phyloP scores from a whole-genome alignment of 2,797 vertebrate species.

The Artibeus jamaicensis region DNA sequence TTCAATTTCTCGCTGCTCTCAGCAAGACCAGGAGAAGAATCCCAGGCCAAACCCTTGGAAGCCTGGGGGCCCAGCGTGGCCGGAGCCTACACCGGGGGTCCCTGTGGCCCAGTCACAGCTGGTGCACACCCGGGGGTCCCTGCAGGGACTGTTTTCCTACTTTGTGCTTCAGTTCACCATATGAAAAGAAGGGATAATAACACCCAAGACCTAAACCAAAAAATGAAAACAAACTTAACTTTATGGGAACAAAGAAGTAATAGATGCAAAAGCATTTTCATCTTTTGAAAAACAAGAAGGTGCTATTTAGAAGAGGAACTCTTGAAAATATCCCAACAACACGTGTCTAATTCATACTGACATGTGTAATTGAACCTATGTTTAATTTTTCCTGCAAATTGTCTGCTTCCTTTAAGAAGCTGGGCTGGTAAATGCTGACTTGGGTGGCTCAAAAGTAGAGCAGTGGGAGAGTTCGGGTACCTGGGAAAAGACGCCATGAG shows the following conservation, averaged over 20 bases:
- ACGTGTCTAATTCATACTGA: conserved; percentile 58
- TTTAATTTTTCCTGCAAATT: conserved; percentile 64
- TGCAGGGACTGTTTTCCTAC: background rate
- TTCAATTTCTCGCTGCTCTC: background rate
- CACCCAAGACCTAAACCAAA: background rate
- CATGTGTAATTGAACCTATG: conserved; percentile 52
- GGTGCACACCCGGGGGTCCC: background rate
- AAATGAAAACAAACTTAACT: conserved; percentile 62
- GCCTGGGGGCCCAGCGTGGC: background rate
- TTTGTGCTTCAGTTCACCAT: background rate
- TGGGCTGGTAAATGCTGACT: conserved; percentile 12
- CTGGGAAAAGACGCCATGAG: background rate
- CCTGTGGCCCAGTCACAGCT: background rate
- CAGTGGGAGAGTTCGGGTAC: background rate
- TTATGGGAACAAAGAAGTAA: conserved; percentile 58
- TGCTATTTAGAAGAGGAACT: conserved; percentile 44
- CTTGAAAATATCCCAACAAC: conserved; percentile 61
- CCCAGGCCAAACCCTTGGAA: background rate
- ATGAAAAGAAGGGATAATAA: conserved; percentile 38
- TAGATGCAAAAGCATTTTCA: conserved; percentile 34
- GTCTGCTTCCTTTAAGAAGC: conserved; percentile 65
- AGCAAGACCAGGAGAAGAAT: background rate
- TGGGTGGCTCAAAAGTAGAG: background rate
- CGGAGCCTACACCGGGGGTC: background rate
- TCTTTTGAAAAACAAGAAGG: conserved; percentile 23